Evolutionary conservation across 2,888 invertebrate species (phyloP).

Genomic region (Phlogophora meticulosa): DNA sequence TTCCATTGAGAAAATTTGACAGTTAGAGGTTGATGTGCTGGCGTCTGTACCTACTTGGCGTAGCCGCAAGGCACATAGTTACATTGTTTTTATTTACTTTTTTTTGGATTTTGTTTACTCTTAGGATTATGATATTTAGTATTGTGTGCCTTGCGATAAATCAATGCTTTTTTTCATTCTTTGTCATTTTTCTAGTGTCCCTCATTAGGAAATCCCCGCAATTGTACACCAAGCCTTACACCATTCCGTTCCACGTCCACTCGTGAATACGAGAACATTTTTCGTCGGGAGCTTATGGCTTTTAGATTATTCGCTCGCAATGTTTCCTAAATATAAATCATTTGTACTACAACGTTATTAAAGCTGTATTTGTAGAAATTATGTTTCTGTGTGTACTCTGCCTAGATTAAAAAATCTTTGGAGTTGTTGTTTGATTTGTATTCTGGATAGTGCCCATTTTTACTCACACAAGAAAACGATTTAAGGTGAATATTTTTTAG

Average conservation of each 20-base stretch:
- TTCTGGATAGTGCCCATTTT: too few species aligned
- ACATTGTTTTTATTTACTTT: too few species aligned
- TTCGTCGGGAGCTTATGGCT: conserved; percentile 87
- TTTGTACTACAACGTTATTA: conserved; percentile 63
- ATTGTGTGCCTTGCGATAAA: too few species aligned
- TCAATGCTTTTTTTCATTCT: too few species aligned
- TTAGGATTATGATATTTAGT: too few species aligned
- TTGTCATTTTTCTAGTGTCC: conserved; percentile 16
- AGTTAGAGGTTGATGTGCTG: too few species aligned
- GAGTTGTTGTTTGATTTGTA: conserved; percentile 9
- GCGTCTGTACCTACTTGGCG: too few species aligned
- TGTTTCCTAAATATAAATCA: conserved; percentile 74
- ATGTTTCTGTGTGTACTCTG: conserved; percentile 51
- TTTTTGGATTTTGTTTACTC: too few species aligned
- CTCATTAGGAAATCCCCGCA: conserved; percentile 37
- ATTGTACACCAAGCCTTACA: conserved; percentile 69
- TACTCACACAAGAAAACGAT: too few species aligned
- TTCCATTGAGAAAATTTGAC: too few species aligned
- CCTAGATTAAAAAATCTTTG: conserved; percentile 41
- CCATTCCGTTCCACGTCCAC: conserved; percentile 69
- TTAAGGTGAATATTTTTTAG: too few species aligned
- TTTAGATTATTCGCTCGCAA: conserved; percentile 82
- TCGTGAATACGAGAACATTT: conserved; percentile 82
- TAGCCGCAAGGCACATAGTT: too few species aligned
- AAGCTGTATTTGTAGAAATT: conserved; percentile 60